Base-by-base conservation (phyloP, 2,888 invertebrate genomes). In the Machimus atricapillus region DNA sequence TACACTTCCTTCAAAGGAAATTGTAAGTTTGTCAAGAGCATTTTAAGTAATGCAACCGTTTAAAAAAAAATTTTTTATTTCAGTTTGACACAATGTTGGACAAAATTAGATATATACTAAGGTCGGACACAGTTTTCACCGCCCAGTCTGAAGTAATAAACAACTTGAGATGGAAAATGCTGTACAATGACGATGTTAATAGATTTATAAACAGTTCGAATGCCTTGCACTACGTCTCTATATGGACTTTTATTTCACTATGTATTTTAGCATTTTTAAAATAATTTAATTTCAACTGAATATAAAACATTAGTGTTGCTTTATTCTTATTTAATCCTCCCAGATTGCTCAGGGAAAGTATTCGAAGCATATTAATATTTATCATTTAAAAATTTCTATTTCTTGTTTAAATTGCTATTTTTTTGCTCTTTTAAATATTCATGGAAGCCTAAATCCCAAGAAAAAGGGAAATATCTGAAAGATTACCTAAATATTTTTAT, bases 1-100 rank as follows among this genome's bases (percentile, higher is more conserved):
- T 12, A 58, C 81, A 43, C 6, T 1, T 1, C 56, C 27, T 7
- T 16, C 56, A 43, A 81, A 56, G 16, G 16, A 81, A 9, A 19
- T 52, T 16, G 81, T 81, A 56, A 23, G 40, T 52, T 52, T n/a
- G n/a, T n/a, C 1, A 52, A n/a, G 7, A 52, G 0, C 1, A 19
- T 52, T 40, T n/a, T 0, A n/a, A n/a, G n/a, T 52, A 19, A n/a
- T 16, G n/a, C 16, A 52, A 52, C 5, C 4, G 7, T 16, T 52
- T 7, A 8, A n/a, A 52, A 8, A n/a, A 52, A 0, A 7, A 7
- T 52, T 52, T 19, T 52, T n/a, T 52, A 16, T 52, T 58, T 43
- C n/a, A 81, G 81, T 81, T 81, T 56, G 81, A 81, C 14, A 19
- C 56, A n/a, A 56, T 81, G 81, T 7, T 81, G 16, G 34, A 27